phyloP scores from a whole-genome alignment of 2,888 invertebrate species.

The Erynnis tages region DNA sequence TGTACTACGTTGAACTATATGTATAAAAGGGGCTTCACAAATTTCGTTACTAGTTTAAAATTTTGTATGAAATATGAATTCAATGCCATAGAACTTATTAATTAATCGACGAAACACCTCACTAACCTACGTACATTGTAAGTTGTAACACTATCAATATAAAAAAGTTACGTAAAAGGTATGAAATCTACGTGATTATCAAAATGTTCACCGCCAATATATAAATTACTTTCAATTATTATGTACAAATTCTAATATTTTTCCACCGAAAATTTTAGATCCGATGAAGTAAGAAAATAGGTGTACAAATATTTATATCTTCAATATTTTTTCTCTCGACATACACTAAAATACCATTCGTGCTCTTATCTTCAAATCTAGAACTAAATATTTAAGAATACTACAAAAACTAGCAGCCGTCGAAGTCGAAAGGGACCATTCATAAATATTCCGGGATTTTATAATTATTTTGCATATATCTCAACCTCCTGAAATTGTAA shows the following conservation, averaged over 20 bases:
- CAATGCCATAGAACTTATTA: too few relatives aligned
- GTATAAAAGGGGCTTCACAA: conserved; percentile 1
- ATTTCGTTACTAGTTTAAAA: not conserved
- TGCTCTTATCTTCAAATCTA: not conserved
- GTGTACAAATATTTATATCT: conserved; percentile 41
- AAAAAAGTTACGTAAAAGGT: conserved; percentile 48
- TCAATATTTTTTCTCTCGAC: conserved; percentile 35
- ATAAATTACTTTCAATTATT: conserved; percentile 11
- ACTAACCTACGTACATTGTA: conserved; percentile 33
- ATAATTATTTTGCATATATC: too few relatives aligned
- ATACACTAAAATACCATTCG: conserved; percentile 28
- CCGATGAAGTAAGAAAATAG: conserved; percentile 49
- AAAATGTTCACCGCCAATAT: conserved; percentile 45
- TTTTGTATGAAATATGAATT: too few relatives aligned
- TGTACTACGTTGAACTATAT: conserved; percentile 32
- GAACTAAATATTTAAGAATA: conserved; percentile 18
- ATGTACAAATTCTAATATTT: conserved; percentile 39
- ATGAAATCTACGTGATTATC: conserved; percentile 56
- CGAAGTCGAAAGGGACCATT: conserved; percentile 13
- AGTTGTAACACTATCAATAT: conserved; percentile 42
- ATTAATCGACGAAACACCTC: conserved; percentile 36
- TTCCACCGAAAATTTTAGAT: conserved; percentile 36
- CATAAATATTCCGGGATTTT: too few relatives aligned
- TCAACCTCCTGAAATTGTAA: too few relatives aligned
- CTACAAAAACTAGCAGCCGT: conserved; percentile 13